These are phyloP conservation scores for Coregonus ussuriensis DNA, from an alignment of 2,797 vertebrate genomes.

Conservation along the genomic window DNA sequence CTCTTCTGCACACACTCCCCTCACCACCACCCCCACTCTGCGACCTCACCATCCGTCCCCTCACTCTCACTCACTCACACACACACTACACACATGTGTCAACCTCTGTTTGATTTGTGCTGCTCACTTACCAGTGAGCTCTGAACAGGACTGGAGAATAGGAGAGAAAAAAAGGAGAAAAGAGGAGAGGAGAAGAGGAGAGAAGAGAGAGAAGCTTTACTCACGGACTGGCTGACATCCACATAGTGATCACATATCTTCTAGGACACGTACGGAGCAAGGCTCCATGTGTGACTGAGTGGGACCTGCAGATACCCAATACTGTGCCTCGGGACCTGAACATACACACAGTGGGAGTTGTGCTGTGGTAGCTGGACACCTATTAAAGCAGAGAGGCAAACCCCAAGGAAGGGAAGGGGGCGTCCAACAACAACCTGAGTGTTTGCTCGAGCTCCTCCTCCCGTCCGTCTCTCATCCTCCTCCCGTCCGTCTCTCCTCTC, in stretches of 20 bases:
- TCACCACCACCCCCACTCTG: background rate
- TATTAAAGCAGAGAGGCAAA: constrained; percentile 43
- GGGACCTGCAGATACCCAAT: background rate
- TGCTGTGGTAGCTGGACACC: constrained; percentile 58
- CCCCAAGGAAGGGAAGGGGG: constrained; percentile 28
- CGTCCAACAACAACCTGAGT: constrained; percentile 65
- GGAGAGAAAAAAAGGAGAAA: background rate
- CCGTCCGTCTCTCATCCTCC: background rate
- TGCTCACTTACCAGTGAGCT: constrained; percentile 36
- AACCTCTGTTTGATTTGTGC: constrained; percentile 36
- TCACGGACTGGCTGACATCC: constrained; percentile 60
- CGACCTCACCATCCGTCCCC: background rate
- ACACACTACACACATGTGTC: background rate
- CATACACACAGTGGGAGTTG: background rate
- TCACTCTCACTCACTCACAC: no score
- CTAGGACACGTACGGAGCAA: constrained; percentile 32
- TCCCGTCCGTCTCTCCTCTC: constrained; percentile 12
- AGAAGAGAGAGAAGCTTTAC: constrained; percentile 20
- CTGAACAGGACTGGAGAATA: constrained; percentile 36
- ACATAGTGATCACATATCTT: constrained; percentile 40
- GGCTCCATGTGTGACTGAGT: constrained; percentile 50
- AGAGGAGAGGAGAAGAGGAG: constrained; percentile 11
- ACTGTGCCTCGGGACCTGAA: background rate
- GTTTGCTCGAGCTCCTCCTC: constrained; percentile 66
- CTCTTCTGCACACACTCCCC: background rate